These are phyloP conservation scores for Flabesymbios commensalis DNA, from an alignment of 2,888 invertebrate genomes.

Conservation along the genomic window DNA sequence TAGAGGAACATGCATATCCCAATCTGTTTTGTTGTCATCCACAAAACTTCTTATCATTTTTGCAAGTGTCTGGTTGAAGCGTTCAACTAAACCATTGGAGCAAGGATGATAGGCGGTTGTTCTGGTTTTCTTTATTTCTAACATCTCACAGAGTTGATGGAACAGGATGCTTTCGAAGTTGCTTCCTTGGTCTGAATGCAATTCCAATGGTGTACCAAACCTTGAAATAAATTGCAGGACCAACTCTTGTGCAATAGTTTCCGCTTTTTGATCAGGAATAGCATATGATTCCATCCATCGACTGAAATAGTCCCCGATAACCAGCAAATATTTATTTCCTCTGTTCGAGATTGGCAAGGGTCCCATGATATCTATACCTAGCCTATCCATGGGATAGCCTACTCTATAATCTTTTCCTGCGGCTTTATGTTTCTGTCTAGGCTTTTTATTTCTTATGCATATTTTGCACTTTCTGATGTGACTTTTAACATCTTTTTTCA, in stretches of 20 bases:
- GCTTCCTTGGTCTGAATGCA: conserved; percentile 35
- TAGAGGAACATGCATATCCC: conserved; percentile 34
- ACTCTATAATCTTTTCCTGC: no score
- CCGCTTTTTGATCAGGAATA: conserved; percentile 23
- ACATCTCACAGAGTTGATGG: conserved; percentile 18
- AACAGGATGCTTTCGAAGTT: conserved; percentile 34
- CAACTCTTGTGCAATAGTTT: conserved; percentile 31
- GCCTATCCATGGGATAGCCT: conserved; percentile 12
- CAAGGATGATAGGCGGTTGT: conserved; percentile 31
- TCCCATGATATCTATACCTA: conserved; percentile 35
- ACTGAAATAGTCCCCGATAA: conserved; percentile 33
- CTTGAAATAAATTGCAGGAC: conserved; percentile 27
- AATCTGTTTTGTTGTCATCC: conserved; percentile 24
- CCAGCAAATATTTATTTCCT: conserved; percentile 34
- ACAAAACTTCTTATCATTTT: conserved; percentile 22
- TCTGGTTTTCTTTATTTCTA: conserved; percentile 32
- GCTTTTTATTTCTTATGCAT: no score
- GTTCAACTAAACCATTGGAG: conserved; percentile 30
- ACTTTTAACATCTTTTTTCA: neutral
- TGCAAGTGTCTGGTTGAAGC: conserved; percentile 29
- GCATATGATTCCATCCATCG: conserved; percentile 25
- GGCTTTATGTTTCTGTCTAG: no score
- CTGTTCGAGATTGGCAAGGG: conserved; percentile 27
- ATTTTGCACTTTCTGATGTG: neutral
- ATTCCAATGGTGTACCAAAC: conserved; percentile 27